phyloP scores from a whole-genome alignment of 92 coral and sea anemone genomes.

The Pocillopora meandrina region DNA sequence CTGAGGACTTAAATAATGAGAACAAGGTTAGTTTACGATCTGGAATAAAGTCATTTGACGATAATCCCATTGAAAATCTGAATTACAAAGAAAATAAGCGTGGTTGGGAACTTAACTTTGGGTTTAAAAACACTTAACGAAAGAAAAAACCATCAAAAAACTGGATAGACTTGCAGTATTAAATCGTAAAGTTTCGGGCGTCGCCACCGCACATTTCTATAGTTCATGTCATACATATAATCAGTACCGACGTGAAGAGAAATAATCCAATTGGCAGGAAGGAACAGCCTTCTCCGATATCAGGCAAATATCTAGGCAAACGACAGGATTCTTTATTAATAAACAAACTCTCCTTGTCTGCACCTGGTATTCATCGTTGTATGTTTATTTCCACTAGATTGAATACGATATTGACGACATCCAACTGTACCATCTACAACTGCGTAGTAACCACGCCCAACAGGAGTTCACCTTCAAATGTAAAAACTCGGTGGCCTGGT shows the following conservation, averaged over 20 bases:
- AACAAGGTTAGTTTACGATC: constrained; percentile 27
- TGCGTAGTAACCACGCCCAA: constrained; percentile 75
- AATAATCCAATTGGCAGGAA: too few relatives aligned
- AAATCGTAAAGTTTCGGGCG: too few relatives aligned
- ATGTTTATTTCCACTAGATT: constrained; percentile 41
- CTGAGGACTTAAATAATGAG: constrained; percentile 63
- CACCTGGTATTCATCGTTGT: not conserved
- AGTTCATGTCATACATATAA: too few relatives aligned
- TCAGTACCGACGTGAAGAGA: too few relatives aligned
- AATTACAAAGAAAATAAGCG: too few relatives aligned
- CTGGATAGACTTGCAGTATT: too few relatives aligned
- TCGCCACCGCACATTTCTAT: too few relatives aligned
- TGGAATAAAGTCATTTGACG: not conserved
- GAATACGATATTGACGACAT: constrained; percentile 73
- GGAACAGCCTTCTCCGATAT: not conserved
- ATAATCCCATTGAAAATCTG: not conserved
- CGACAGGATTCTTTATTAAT: not conserved
- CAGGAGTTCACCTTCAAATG: constrained; percentile 79
- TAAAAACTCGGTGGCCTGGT: constrained; percentile 83
- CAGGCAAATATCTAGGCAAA: too few relatives aligned
- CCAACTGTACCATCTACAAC: constrained; percentile 77
- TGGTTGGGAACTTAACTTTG: too few relatives aligned
- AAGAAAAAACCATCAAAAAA: too few relatives aligned
- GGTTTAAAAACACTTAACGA: too few relatives aligned
- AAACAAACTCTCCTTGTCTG: too few relatives aligned